These are phyloP conservation scores for Stictonetta naevosa DNA, from an alignment of 2,113 vertebrate genomes.

Conservation along the genomic window DNA sequence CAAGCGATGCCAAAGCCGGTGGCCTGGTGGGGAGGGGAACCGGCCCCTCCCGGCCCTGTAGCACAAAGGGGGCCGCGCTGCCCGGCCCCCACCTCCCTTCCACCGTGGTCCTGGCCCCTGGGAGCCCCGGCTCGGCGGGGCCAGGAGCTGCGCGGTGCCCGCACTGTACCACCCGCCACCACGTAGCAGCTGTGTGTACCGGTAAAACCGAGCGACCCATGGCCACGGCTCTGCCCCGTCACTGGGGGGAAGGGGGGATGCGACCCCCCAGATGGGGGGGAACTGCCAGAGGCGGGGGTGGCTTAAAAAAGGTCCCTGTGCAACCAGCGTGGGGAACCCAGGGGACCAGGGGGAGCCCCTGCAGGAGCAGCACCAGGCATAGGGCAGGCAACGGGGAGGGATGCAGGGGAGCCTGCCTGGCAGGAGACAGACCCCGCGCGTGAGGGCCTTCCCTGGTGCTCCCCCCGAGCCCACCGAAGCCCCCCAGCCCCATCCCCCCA, in stretches of 20 bases:
- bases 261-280: not conserved
- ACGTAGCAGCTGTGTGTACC: conserved; percentile 1
- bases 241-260: not conserved
- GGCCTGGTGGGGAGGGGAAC: not conserved
- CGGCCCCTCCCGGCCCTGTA: not conserved
- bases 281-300: not conserved
- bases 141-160: not conserved
- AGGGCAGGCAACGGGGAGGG: not conserved
- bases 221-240: not conserved
- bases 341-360: not conserved
- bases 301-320: too few relatives aligned
- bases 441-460: not conserved
- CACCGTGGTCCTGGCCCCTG: not conserved
- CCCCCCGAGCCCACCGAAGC: not conserved
- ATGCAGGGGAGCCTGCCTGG: not conserved
- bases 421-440: not conserved
- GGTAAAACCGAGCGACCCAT: not conserved
- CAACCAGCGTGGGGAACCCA: too few relatives aligned
- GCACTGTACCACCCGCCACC: not conserved
- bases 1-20: not conserved
- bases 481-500: not conserved
- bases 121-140: not conserved
- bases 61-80: not conserved
- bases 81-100: not conserved
- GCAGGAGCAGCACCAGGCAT: not conserved